These are phyloP conservation scores for Corapipo altera DNA, from an alignment of 2,113 vertebrate genomes.

Conservation along the genomic window DNA sequence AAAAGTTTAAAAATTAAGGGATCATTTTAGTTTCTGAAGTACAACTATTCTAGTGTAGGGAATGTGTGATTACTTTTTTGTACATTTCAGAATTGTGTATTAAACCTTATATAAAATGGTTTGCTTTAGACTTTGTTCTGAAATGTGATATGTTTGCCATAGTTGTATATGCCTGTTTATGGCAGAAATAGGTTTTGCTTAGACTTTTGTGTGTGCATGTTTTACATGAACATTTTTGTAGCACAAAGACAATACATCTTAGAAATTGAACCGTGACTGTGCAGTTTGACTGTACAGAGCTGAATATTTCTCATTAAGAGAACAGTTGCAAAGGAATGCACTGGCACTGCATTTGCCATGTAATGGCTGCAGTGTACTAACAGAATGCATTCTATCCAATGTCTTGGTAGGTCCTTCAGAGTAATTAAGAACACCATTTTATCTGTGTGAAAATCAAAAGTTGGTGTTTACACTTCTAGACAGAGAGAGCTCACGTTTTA, in stretches of 20 bases:
- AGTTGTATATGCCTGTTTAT: slow-evolving; percentile 29
- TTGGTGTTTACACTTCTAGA: neutral
- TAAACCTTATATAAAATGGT: slow-evolving; percentile 30
- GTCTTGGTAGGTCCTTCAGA: neutral
- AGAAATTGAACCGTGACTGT: slow-evolving; percentile 7
- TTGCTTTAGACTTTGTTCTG: slow-evolving; percentile 52
- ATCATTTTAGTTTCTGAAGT: slow-evolving; percentile 42
- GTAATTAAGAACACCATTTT: neutral
- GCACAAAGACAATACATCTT: slow-evolving; percentile 40
- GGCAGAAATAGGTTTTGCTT: slow-evolving; percentile 53
- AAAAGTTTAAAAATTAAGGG: neutral
- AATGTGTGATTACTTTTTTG: slow-evolving; percentile 38
- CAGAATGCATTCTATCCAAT: neutral
- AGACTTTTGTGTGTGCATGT: slow-evolving; percentile 54
- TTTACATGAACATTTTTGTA: slow-evolving; percentile 60
- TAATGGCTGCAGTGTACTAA: neutral
- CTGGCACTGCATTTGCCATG: neutral
- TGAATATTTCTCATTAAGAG: slow-evolving; percentile 9
- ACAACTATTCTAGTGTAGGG: slow-evolving; percentile 40
- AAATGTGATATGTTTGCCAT: slow-evolving; percentile 54
- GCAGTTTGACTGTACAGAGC: slow-evolving; percentile 14
- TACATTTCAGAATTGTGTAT: slow-evolving; percentile 61
- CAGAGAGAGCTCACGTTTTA: neutral
- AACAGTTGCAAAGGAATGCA: slow-evolving; percentile 23
- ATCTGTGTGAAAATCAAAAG: neutral